Base-by-base conservation (phyloP, 2,797 vertebrate species). In the Euthynnus affinis region DNA sequence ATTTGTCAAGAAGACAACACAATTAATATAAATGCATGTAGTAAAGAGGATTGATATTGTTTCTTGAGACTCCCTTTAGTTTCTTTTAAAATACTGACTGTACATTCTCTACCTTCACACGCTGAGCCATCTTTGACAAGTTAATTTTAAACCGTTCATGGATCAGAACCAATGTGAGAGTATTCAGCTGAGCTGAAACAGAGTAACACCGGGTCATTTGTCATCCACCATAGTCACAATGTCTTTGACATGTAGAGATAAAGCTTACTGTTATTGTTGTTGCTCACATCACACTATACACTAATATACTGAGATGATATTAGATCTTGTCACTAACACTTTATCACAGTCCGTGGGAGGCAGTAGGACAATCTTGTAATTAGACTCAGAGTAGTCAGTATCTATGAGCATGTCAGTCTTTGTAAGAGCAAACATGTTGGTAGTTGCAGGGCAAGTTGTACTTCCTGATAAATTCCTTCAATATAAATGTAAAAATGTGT, bases 401-500 rank as follows among this genome's bases (percentile, higher is more conserved):
- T 32, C 13, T 22, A 13, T 29, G 42, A 72, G 48, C 46, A 42
- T 32, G 42, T 71, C 18, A 15, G 64, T 55, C 12, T 10, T 37
- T 9, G 10, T 40, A 48, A 61, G 56, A 56, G 77, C 23, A 61
- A 27, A 23, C 1, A 15, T 34, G 58, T 67, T 29, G 51, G 17
- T 48, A 44, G 48, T 64, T 49, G 37, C 49, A 48, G 49, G 51
- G 25, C 25, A 63, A 51, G 15, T 51, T 63, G 23, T 74, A 53
- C 20, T 53, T 63, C 58, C 52, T 69, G 71, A 78, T 80, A 34
- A 66, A 80, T 76, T 69, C 42, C 46, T 66, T 78, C 67, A 75
- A 64, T 80, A 70, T 61, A 78, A 62, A 74, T 78, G 63, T 84
- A 68, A 85, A 82, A 84, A 57, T 75, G 67, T 78, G 62, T 29